Base-by-base conservation (phyloP, 2,113 vertebrate genomes). In the Rhinopithecus roxellana region DNA sequence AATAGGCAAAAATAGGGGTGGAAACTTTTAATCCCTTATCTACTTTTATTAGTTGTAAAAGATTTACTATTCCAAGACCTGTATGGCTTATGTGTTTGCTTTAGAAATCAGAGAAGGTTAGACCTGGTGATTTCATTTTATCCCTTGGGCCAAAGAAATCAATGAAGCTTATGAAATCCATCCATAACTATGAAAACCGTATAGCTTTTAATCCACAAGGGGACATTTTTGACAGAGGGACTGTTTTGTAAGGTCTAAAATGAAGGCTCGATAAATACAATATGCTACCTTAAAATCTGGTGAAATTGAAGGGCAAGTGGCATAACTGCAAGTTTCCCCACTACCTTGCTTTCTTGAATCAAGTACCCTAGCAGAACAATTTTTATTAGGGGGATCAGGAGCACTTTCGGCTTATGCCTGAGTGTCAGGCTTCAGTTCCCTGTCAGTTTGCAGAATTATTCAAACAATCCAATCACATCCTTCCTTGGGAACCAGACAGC, bases 251-350 rank as follows among this genome's bases (percentile, higher is more conserved):
- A 64, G 5, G 3, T 25, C 35, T 79, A 74, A 64, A 93, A 85
- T 48, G 38, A 86, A 61, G 35, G 4, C 9, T 50, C 9, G 32
- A 6, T 11, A 27, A 40, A 8, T 11, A 18, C 43, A 43, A 25
- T 13, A 6, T 30, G 6, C 1, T 27, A 4, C 5, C 38, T 40
- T 52, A 64, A 61, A 32, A 45, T 57, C 16, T 12, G 1, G 13
- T 74, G 22, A 70, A 57, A 45, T 27, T 4, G 0, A 11, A 94
- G 27, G 25, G 14, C 8, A 11, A 35, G 4, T 16, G 35, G 10
- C 17, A 17, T 77, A 32, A 6, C 2, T 2, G 0, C 5, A 55
- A 74, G 8, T 12, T 40, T 5, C 3, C 23, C 69, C 78, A n/a
- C 27, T 18, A 13, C 4, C 57, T 69, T 57, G 17, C 22, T 74